Evolutionary conservation across 2,888 invertebrate species (phyloP).

Genomic region (Lithosia quadra): DNA sequence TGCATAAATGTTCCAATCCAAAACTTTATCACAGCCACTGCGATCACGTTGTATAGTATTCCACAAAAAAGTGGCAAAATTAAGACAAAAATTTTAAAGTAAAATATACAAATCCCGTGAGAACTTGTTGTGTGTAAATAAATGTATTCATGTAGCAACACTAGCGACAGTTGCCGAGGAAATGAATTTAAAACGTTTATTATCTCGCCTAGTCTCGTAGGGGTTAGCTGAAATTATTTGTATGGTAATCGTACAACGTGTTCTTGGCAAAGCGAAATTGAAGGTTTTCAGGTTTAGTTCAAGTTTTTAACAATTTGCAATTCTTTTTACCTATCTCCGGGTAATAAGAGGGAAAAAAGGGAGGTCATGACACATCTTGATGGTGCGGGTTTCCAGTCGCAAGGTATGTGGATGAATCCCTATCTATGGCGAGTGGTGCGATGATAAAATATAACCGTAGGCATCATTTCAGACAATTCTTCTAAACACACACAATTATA

Average conservation of each 20-base stretch:
- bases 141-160: not conserved
- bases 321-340: too few species aligned
- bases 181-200: conserved; percentile 2
- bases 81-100: not conserved
- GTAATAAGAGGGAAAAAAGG: too few species aligned
- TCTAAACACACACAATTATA: too few species aligned
- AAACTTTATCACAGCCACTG: too few species aligned
- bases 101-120: not conserved
- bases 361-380: too few species aligned
- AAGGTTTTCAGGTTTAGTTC: not conserved
- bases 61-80: not conserved
- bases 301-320: too few species aligned
- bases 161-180: not conserved
- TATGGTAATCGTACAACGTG: not conserved
- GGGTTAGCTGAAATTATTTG: conserved; percentile 6
- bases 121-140: not conserved
- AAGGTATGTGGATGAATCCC: too few species aligned
- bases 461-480: too few species aligned
- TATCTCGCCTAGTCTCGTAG: not conserved
- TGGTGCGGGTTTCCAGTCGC: too few species aligned
- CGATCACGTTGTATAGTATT: not conserved
- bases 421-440: too few species aligned
- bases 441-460: too few species aligned
- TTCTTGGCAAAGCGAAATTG: not conserved
- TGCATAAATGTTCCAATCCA: too few species aligned